Percentiles rank a stretch among this genome's conserved stretches.
Evolutionary conservation across 2,113 vertebrate species (phyloP).

Genomic region (Glaucidium brasilianum): DNA sequence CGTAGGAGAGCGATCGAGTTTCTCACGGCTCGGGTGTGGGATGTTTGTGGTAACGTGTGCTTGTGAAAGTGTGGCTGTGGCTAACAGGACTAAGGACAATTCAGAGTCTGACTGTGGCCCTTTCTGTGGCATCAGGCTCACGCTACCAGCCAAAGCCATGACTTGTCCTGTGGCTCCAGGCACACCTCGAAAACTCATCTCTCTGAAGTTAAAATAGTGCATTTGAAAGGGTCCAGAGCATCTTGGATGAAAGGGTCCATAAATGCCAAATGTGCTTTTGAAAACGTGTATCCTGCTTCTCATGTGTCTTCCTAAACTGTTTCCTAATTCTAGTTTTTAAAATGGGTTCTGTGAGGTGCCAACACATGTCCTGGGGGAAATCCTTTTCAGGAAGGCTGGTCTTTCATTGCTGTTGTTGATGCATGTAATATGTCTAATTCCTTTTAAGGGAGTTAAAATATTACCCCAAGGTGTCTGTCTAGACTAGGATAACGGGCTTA

Average conservation of each 20-base stretch:
- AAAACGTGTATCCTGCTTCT: neutral
- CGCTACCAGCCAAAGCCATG: neutral
- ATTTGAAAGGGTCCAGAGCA: neutral
- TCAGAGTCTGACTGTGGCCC: neutral
- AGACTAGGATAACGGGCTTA: neutral
- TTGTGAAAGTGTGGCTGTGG: neutral
- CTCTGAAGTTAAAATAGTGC: neutral
- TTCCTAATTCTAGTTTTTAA: neutral
- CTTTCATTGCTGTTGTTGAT: neutral
- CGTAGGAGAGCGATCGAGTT: rapidly evolving
- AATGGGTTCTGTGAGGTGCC: neutral
- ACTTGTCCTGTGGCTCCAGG: neutral
- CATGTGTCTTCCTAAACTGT: neutral
- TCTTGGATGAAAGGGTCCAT: neutral
- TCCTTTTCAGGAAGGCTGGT: neutral
- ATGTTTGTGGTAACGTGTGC: rapidly evolving
- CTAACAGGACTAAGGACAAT: rapidly evolving
- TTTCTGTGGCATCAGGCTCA: neutral
- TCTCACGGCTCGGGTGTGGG: rapidly evolving
- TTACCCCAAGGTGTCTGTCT: conserved; percentile 1
- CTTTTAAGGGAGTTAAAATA: neutral
- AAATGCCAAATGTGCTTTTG: neutral
- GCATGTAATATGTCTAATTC: neutral
- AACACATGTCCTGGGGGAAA: neutral
- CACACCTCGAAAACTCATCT: no score